phyloP scores from a whole-genome alignment of 2,113 vertebrate species.

The Nicator chloris region DNA sequence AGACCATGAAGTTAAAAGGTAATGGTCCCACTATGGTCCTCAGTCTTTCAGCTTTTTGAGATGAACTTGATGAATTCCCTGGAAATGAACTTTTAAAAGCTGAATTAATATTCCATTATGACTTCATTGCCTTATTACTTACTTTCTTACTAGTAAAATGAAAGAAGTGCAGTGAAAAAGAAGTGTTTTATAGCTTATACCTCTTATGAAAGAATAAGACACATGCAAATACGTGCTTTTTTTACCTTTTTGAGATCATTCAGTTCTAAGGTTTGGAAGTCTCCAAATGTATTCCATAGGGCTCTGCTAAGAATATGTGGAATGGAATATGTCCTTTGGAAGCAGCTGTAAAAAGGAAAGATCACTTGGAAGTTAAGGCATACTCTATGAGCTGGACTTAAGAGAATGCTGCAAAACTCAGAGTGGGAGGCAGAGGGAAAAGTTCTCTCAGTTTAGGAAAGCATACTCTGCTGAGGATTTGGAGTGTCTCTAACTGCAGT shows the following conservation, averaged over 20 bases:
- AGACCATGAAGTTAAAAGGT: constrained; percentile 79
- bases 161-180: background rate
- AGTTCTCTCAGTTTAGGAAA: background rate
- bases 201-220: background rate
- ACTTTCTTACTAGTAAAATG: background rate
- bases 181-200: background rate
- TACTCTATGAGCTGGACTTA: background rate
- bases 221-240: background rate
- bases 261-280: background rate
- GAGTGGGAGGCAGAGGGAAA: background rate
- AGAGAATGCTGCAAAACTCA: background rate
- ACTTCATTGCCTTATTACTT: background rate
- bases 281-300: background rate
- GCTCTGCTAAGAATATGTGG: background rate
- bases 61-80: background rate
- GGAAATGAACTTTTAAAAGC: background rate
- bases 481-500: background rate
- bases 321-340: background rate
- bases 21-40: background rate
- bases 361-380: background rate
- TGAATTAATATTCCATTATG: background rate
- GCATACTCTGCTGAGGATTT: background rate
- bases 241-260: background rate
- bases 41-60: background rate
- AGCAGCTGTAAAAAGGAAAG: background rate